Base-by-base conservation (phyloP, 2,888 invertebrate species). In the Standfussiana lucernea region DNA sequence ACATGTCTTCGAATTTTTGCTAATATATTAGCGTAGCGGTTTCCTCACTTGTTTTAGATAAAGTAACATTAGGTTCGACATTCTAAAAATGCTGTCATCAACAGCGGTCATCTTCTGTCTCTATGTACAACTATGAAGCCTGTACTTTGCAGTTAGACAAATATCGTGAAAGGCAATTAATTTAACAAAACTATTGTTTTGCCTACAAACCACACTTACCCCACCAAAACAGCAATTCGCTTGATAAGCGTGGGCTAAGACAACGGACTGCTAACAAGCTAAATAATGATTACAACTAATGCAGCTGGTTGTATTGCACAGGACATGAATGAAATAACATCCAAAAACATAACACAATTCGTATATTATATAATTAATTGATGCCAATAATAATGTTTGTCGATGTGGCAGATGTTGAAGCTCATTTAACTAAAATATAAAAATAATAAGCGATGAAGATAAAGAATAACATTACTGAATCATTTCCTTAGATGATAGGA, bases 271-370 rank as follows among this genome's bases (percentile, higher is more conserved):
- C 40, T 66, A 62, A 72, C 66, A 61, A 66, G 69, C 11, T 62
- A 71, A 56, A 80, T 80, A 82, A 82, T 84, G 40, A 84, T 56
- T 70, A 73, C 53, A 80, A 53, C 45, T 45, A 78, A 78, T 66
- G 79, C 32, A 47, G 37, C 64, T 69, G 40, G 6, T 40, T 18
- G 18, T 64, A 24, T 65, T 42, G 37, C 35, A 68, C 35, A 24
- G 21, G 4, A 66, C 59, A 32, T 80, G 13, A 77, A 77, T 83
- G 37, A 69, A 69, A 47, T 50, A 59, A 1, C 18, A 59, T 37
- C 18, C 45, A 21, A 0, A 72, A 13, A 28, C 11, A 0, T 35
- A 37, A 35, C 6, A 47, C 13, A 53, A 3, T 53, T 45, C 24
- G 37, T 42, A 15, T 45, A 71, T 0, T 15, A 50, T 5, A 21